Evolutionary conservation across 2,797 vertebrate genomes (phyloP).

Genomic region (Phrynocephalus vlangalii): DNA sequence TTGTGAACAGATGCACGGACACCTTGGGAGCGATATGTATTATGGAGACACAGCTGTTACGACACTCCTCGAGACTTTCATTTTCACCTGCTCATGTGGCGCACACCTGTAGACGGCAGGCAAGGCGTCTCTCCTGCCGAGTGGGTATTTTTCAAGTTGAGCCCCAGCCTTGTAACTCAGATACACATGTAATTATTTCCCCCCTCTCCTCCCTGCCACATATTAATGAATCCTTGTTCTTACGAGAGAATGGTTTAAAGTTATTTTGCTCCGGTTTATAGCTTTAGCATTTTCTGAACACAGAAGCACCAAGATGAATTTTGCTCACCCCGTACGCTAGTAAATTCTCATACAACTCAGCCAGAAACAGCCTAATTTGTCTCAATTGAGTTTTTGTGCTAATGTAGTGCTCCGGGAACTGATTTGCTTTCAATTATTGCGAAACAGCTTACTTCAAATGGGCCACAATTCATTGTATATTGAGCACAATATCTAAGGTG

Average conservation of each 20-base stretch:
- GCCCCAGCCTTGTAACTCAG: background rate
- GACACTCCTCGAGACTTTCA: background rate
- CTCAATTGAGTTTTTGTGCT: conserved; percentile 19
- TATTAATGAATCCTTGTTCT: background rate
- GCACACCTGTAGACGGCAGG: conserved; percentile 22
- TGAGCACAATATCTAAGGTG: background rate
- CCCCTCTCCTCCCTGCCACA: background rate
- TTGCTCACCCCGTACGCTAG: background rate
- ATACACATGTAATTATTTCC: background rate
- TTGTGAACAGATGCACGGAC: conserved; percentile 21
- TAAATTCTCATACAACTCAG: conserved; percentile 11
- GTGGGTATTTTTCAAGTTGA: conserved; percentile 19
- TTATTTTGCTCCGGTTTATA: conserved; percentile 8
- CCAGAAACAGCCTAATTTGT: conserved; percentile 9
- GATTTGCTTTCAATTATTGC: background rate
- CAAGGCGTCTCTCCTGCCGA: conserved; percentile 1
- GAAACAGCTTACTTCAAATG: conserved; percentile 3
- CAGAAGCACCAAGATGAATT: conserved; percentile 3
- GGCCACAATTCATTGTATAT: background rate
- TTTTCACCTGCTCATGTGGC: conserved; percentile 21
- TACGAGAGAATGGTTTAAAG: background rate
- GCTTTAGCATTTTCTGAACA: background rate
- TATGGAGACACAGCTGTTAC: conserved; percentile 17
- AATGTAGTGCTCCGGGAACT: conserved; percentile 1
- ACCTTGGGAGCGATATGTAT: conserved; percentile 17